Evolutionary conservation across 2,113 vertebrate species (phyloP).

Genomic region (Hoplias malabaricus): DNA sequence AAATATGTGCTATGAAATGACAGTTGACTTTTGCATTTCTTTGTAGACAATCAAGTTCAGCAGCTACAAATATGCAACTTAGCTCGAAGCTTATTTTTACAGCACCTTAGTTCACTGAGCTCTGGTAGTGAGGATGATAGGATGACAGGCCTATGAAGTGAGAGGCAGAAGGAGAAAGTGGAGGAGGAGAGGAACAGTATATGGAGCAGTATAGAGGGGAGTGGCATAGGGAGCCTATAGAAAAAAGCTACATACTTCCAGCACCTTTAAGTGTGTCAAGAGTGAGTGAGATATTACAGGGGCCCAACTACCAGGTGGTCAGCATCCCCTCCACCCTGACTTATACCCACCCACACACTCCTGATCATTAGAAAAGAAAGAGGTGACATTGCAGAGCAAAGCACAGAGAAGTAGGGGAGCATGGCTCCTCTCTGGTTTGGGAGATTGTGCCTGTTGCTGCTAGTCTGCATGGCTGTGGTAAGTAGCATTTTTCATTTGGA

Average conservation of each 20-base stretch:
- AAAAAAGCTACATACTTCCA: background rate
- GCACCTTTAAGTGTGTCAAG: constrained; percentile 4
- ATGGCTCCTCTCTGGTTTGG: background rate
- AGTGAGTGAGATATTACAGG: background rate
- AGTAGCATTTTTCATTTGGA: constrained; percentile 10
- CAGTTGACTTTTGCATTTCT: background rate
- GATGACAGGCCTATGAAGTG: background rate
- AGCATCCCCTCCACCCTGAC: constrained; percentile 13
- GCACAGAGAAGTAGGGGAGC: background rate
- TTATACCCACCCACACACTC: background rate
- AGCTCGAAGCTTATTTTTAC: background rate
- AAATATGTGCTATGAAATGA: background rate
- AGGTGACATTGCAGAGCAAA: background rate
- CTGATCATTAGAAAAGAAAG: background rate
- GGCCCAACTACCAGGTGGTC: background rate
- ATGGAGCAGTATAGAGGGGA: background rate
- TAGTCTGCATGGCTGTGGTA: constrained; percentile 38
- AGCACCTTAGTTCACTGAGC: background rate
- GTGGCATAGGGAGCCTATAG: constrained; percentile 1
- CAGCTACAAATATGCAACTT: background rate
- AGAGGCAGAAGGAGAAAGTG: background rate
- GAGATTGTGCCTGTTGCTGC: constrained; percentile 23
- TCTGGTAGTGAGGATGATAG: background rate
- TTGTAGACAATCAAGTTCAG: background rate
- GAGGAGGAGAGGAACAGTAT: background rate